phyloP scores from a whole-genome alignment of 2,888 invertebrate genomes.

The Omphaloscelis lunosa region DNA sequence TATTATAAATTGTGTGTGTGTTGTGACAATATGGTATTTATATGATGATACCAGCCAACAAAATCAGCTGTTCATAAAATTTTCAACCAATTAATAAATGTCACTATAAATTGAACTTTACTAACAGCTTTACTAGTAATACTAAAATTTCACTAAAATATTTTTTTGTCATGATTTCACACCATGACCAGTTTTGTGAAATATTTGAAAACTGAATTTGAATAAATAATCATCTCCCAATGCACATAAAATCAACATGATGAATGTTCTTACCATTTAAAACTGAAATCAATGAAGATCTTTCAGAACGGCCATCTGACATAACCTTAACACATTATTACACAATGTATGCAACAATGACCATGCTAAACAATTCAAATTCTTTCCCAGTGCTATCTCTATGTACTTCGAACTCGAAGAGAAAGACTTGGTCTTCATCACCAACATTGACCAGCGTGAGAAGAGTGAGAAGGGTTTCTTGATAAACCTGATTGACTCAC shows the following conservation, averaged over 20 bases:
- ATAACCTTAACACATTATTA: background rate
- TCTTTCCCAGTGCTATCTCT: conserved; percentile 96
- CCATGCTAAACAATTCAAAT: conserved; percentile 21
- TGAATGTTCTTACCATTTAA: conserved; percentile 90
- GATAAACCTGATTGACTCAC: conserved; percentile 99
- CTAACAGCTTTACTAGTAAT: background rate
- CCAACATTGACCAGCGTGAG: conserved; percentile 96
- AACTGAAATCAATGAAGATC: conserved; percentile 86
- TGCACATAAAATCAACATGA: conserved; percentile 74
- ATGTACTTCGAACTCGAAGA: conserved; percentile 99
- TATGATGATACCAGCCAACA: background rate
- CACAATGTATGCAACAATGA: conserved; percentile 2
- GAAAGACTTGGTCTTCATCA: conserved; percentile 98
- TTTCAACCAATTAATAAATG: background rate
- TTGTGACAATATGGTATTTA: conserved; percentile 29
- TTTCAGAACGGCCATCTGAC: conserved; percentile 91
- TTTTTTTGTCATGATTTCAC: conserved; percentile 27
- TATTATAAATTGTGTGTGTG: conserved; percentile 11
- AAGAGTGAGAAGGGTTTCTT: conserved; percentile 98
- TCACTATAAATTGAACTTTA: background rate
- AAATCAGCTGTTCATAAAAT: conserved; percentile 42
- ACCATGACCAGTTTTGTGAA: background rate
- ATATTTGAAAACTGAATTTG: background rate
- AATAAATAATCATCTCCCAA: background rate
- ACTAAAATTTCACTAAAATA: background rate